Conservation (phyloP, 2,113 vertebrate species). For the Calonectris borealis region DNA sequence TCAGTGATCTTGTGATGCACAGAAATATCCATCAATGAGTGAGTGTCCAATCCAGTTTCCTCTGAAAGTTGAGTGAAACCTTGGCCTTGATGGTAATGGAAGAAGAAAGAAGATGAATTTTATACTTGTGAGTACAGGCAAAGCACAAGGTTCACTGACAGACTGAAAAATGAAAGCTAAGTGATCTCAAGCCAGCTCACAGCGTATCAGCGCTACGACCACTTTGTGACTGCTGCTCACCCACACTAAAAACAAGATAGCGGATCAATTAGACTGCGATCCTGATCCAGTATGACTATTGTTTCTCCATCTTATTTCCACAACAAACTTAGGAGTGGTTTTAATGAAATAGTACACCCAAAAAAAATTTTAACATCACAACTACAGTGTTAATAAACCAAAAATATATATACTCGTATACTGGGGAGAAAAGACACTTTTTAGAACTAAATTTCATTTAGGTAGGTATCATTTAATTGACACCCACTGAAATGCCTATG, state of each 20-base stretch:
- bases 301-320: not conserved
- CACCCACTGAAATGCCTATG: not conserved
- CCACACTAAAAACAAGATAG: not conserved
- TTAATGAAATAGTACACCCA: not conserved
- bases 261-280: accelerated
- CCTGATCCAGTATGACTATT: not conserved
- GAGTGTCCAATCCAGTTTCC: not conserved
- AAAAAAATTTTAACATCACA: not conserved
- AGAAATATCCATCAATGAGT: not conserved
- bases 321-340: not conserved
- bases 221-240: not conserved
- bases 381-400: not conserved
- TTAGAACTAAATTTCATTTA: not conserved
- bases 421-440: not conserved
- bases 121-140: not conserved
- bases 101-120: not conserved
- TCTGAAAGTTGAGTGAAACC: not conserved
- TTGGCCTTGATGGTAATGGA: not conserved
- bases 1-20: not conserved
- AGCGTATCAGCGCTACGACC: accelerated
- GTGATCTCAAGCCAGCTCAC: not conserved
- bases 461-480: not conserved
- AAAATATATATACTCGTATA: not conserved
- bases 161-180: not conserved
- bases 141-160: not conserved